Conservation (phyloP, 2,888 invertebrate genomes). For the Protodeltote pygarga region DNA sequence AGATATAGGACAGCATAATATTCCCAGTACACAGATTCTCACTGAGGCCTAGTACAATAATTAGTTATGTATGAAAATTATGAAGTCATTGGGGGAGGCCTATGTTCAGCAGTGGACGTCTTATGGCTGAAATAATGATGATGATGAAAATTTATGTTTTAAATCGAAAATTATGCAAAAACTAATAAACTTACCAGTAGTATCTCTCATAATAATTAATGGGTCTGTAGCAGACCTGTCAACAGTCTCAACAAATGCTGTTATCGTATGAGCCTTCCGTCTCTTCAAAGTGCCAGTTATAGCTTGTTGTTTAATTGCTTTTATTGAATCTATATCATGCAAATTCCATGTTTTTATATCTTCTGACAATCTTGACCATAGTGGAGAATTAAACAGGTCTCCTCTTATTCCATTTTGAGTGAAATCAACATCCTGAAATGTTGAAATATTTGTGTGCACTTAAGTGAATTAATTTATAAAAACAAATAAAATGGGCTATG, state of each 20-base stretch:
- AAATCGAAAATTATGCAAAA: too few relatives aligned
- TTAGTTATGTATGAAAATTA: too few relatives aligned
- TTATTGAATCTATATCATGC: constrained; percentile 69
- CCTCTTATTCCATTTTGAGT: constrained; percentile 65
- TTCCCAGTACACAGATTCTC: too few relatives aligned
- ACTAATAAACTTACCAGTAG: constrained; percentile 66
- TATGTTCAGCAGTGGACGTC: too few relatives aligned
- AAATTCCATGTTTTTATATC: constrained; percentile 67
- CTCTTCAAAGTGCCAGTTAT: constrained; percentile 66
- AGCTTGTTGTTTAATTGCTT: constrained; percentile 72
- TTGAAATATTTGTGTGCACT: background rate
- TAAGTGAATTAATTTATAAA: background rate
- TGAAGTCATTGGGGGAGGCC: too few relatives aligned
- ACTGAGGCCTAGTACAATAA: too few relatives aligned
- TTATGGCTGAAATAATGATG: too few relatives aligned
- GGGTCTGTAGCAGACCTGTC: constrained; percentile 80
- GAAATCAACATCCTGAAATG: constrained; percentile 77
- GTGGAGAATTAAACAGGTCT: constrained; percentile 72
- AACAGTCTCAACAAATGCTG: constrained; percentile 76
- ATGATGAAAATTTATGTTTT: too few relatives aligned
- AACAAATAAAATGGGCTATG: too few relatives aligned
- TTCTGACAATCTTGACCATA: constrained; percentile 69
- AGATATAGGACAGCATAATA: too few relatives aligned
- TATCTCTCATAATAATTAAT: constrained; percentile 73
- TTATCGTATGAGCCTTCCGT: constrained; percentile 74